Conservation (phyloP, 1,140 invertebrate genomes). For the Temnothorax nylanderi region DNA sequence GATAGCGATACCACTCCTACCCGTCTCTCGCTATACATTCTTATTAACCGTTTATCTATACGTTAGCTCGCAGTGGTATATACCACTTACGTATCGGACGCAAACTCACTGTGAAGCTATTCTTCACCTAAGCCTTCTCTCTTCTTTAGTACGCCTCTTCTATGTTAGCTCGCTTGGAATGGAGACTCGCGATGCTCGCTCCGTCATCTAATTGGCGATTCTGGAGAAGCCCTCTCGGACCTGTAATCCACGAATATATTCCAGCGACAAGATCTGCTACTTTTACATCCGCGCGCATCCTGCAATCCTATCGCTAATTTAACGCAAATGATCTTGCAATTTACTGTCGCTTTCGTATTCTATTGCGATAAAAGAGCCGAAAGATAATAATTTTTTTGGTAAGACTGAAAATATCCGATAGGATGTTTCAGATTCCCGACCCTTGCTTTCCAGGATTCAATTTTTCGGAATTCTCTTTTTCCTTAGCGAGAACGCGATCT, state of each 20-base stretch:
- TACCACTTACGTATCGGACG: slow-evolving; percentile 20
- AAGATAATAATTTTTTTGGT: neutral
- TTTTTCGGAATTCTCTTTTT: neutral
- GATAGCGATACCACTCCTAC: neutral
- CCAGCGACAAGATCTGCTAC: neutral
- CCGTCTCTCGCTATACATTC: neutral
- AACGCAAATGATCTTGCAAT: neutral
- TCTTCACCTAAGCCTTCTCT: neutral
- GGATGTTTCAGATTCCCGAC: neutral
- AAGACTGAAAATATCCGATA: neutral
- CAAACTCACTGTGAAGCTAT: neutral
- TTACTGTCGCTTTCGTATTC: neutral
- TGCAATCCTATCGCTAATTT: neutral
- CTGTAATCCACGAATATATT: neutral
- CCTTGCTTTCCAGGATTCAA: neutral
- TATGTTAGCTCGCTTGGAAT: neutral
- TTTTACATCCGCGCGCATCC: neutral
- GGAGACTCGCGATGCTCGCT: neutral
- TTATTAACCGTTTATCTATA: slow-evolving; percentile 22
- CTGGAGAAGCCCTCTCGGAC: neutral
- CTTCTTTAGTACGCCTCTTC: neutral
- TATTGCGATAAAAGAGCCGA: neutral
- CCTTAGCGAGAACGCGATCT: neutral
- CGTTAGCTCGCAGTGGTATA: neutral
- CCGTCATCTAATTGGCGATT: neutral